Conservation (phyloP, 2,888 invertebrate species). For the Pseudococcus jackbeardsleyi region DNA sequence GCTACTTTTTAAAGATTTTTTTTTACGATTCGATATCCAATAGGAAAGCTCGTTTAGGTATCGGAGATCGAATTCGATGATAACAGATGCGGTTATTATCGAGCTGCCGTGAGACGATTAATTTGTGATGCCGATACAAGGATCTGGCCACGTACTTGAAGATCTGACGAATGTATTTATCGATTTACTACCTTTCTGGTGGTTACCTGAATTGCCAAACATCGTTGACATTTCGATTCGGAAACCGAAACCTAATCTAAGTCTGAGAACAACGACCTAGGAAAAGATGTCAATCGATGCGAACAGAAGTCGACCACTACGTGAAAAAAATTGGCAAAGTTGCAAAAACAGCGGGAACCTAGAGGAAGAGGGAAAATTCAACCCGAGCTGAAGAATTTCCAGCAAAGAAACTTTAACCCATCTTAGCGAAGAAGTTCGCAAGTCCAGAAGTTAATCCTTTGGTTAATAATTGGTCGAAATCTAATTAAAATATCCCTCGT, state of each 20-base stretch:
- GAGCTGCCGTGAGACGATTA: conserved; percentile 24
- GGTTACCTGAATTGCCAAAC: background rate
- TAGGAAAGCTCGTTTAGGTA: background rate
- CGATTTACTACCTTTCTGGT: background rate
- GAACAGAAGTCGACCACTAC: background rate
- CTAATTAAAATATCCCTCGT: background rate
- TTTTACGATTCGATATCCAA: background rate
- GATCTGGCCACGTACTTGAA: background rate
- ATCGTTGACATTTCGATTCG: background rate
- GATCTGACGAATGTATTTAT: background rate
- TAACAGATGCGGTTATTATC: background rate
- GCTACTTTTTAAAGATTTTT: background rate
- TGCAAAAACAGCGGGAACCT: background rate
- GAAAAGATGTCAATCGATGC: background rate
- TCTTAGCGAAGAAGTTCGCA: no score
- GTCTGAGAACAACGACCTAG: background rate
- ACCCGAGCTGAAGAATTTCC: no score
- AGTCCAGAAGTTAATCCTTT: no score
- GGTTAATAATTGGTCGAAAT: background rate
- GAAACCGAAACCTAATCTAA: no score
- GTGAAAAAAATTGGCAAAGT: background rate
- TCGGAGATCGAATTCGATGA: conserved; percentile 5
- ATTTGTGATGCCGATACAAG: background rate
- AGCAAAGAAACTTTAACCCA: no score
- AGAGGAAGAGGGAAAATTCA: no score